phyloP scores from a whole-genome alignment of 2,888 invertebrate species.

The Plebejus argus region DNA sequence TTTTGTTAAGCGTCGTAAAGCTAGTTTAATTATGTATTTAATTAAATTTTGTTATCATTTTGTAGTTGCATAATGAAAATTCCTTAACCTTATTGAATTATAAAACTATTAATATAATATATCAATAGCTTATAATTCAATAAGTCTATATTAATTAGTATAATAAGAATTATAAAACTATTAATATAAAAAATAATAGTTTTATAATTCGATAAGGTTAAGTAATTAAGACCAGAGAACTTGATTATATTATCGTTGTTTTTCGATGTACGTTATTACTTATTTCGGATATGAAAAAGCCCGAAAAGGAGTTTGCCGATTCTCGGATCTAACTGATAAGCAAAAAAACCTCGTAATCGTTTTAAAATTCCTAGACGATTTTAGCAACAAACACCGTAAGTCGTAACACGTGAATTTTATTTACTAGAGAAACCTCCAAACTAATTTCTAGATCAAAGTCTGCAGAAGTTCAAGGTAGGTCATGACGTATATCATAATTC shows the following conservation, averaged over 20 bases:
- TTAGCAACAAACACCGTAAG: background rate
- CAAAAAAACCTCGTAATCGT: too few relatives aligned
- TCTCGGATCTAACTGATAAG: too few relatives aligned
- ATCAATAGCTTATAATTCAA: too few relatives aligned
- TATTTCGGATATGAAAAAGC: too few relatives aligned
- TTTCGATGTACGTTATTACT: too few relatives aligned
- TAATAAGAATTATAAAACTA: too few relatives aligned
- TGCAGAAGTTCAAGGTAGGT: constrained; percentile 1
- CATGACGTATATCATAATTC: background rate
- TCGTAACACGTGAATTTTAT: background rate
- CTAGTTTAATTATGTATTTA: background rate
- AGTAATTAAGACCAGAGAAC: background rate
- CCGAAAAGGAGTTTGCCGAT: too few relatives aligned
- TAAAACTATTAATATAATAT: background rate
- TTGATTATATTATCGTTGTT: too few relatives aligned
- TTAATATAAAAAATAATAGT: too few relatives aligned
- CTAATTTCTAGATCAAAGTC: background rate
- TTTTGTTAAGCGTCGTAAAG: background rate
- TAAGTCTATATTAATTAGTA: too few relatives aligned
- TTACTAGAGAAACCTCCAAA: background rate
- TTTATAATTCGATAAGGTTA: too few relatives aligned
- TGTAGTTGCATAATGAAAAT: background rate
- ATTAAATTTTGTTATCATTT: background rate
- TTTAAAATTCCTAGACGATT: too few relatives aligned
- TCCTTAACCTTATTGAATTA: background rate